A percentile compares a stretch with the other conserved stretches of the same genome.
Conservation (phyloP, 2,113 vertebrate genomes). For the Coptodon bakossiorum region DNA sequence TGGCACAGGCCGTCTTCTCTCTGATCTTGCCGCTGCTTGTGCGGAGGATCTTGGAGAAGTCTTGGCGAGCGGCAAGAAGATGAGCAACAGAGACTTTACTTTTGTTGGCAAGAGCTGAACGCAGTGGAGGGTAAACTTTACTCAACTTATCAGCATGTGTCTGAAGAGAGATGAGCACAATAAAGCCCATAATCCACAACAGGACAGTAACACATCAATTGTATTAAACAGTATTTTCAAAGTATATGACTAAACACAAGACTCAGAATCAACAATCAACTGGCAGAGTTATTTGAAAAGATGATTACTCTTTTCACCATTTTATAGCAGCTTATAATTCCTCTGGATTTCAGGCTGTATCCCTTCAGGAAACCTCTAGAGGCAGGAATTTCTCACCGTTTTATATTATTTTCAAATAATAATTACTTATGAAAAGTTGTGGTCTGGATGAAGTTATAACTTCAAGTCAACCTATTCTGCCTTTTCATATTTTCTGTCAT, state of each 20-base stretch:
- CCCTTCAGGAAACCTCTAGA: neutral
- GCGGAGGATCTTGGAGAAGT: slow-evolving; percentile 92
- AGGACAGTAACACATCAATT: accelerated
- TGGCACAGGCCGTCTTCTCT: slow-evolving; percentile 93
- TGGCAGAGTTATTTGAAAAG: neutral
- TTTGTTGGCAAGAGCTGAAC: slow-evolving; percentile 77
- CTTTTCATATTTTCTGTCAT: neutral
- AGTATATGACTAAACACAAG: neutral
- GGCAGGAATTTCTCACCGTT: neutral
- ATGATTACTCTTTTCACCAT: neutral
- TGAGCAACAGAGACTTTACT: slow-evolving; percentile 82
- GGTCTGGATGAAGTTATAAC: neutral
- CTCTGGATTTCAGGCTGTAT: neutral
- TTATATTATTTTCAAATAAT: neutral
- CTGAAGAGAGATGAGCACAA: slow-evolving; percentile 55
- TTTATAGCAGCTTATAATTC: neutral
- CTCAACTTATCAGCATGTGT: slow-evolving; percentile 86
- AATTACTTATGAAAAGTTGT: neutral
- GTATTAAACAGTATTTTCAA: neutral
- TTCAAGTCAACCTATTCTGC: neutral
- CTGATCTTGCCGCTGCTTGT: slow-evolving; percentile 90
- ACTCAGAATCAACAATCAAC: neutral
- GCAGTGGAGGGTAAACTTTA: slow-evolving; percentile 90
- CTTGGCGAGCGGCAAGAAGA: slow-evolving; percentile 89
- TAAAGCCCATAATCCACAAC: neutral